These are phyloP conservation scores for Sipha maydis DNA, from an alignment of 2,888 invertebrate species.

Conservation along the genomic window DNA sequence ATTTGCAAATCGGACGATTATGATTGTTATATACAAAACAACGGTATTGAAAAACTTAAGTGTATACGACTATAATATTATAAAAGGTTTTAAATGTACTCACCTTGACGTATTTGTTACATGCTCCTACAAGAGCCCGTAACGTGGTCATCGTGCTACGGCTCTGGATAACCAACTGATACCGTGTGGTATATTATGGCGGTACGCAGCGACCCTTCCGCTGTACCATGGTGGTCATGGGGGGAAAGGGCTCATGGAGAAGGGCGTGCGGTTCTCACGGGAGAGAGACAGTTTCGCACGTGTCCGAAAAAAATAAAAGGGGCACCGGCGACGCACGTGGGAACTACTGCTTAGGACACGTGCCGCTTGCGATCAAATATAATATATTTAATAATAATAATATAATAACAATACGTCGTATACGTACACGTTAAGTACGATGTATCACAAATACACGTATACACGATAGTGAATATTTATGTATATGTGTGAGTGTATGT, in stretches of 20 bases:
- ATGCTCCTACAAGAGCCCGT: constrained; percentile 18
- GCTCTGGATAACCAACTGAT: constrained; percentile 36
- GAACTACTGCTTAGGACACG: constrained; percentile 47
- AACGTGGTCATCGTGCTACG: constrained; percentile 52
- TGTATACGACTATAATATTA: neutral
- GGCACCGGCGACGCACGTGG: constrained; percentile 56
- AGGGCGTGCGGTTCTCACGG: constrained; percentile 58
- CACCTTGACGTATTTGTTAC: constrained; percentile 47
- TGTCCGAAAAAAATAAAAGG: constrained; percentile 46
- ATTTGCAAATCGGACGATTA: no score
- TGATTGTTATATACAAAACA: no score
- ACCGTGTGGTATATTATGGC: neutral
- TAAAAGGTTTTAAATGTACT: neutral
- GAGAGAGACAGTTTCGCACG: constrained; percentile 60
- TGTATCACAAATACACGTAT: neutral
- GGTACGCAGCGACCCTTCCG: neutral
- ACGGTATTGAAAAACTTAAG: no score
- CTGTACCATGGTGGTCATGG: neutral
- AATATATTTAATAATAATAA: constrained; percentile 52
- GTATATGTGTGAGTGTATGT: neutral
- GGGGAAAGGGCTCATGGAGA: no score
- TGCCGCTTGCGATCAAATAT: constrained; percentile 55
- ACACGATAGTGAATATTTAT: neutral
- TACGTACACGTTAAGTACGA: neutral
- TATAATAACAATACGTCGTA: constrained; percentile 32